phyloP scores from a whole-genome alignment of 2,888 invertebrate species.

The Phania funesta region DNA sequence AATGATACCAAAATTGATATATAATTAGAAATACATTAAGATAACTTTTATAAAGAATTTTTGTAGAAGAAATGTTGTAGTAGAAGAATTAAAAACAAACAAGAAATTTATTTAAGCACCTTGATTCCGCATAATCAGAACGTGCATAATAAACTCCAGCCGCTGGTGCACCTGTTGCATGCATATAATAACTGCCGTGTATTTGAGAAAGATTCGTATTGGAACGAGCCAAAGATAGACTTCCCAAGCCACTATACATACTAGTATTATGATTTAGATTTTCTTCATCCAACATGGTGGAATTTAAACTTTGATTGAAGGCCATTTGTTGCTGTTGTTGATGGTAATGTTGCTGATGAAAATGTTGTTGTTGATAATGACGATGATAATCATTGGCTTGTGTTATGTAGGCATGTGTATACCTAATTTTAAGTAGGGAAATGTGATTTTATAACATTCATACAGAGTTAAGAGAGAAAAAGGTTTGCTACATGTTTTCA shows the following conservation, averaged over 20 bases:
- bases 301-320: constrained; percentile 70
- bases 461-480: background rate
- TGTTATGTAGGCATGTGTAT: constrained; percentile 80
- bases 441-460: constrained; percentile 29
- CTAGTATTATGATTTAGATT: constrained; percentile 46
- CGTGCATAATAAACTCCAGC: constrained; percentile 73
- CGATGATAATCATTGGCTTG: constrained; percentile 80
- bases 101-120: constrained; percentile 71
- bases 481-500: constrained; percentile 6
- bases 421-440: constrained; percentile 72
- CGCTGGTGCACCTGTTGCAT: constrained; percentile 42
- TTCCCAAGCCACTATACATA: constrained; percentile 58
- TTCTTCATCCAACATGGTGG: constrained; percentile 72
- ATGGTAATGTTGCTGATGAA: constrained; percentile 68
- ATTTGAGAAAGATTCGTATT: constrained; percentile 73
- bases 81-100: background rate
- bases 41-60: constrained; percentile 31
- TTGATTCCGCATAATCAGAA: constrained; percentile 76
- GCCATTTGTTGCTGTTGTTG: constrained; percentile 71
- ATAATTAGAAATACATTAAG: constrained; percentile 36
- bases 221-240: constrained; percentile 69
- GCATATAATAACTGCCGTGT: constrained; percentile 64
- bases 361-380: constrained; percentile 73
- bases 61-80: constrained; percentile 38
- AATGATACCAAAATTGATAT: constrained; percentile 21